These are phyloP conservation scores for Leptoclinus maculatus DNA, from an alignment of 2,797 vertebrate genomes.

Conservation along the genomic window DNA sequence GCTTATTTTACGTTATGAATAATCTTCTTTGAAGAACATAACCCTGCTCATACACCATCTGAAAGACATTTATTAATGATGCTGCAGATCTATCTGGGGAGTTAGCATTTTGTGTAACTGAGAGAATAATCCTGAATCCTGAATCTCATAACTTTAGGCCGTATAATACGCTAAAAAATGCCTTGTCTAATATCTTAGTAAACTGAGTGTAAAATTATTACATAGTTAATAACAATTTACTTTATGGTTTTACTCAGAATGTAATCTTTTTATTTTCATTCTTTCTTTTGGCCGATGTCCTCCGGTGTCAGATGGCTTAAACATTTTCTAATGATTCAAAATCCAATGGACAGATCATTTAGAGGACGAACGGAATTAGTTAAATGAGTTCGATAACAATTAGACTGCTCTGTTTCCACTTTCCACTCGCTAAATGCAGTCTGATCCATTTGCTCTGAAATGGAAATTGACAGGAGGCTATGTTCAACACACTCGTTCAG, in stretches of 20 bases:
- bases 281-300: conserved; percentile 21
- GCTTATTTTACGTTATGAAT: neutral
- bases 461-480: conserved; percentile 29
- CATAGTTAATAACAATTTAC: neutral
- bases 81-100: neutral
- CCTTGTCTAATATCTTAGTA: conserved; percentile 9
- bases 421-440: conserved; percentile 49
- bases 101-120: neutral
- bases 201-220: conserved; percentile 13
- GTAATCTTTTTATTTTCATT: conserved; percentile 4
- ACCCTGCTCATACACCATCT: neutral
- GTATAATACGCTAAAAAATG: conserved; percentile 15
- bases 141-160: neutral
- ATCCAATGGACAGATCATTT: conserved; percentile 57
- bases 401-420: conserved; percentile 57
- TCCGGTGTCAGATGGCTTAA: conserved; percentile 18
- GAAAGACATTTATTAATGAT: neutral
- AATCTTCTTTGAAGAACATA: neutral
- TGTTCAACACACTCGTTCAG: conserved; percentile 3
- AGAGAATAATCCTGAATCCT: conserved; percentile 6
- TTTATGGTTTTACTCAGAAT: neutral
- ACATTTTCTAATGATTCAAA: conserved; percentile 58
- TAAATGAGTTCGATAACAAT: conserved; percentile 71
- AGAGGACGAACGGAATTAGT: conserved; percentile 59
- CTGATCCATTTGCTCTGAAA: conserved; percentile 53